Base-by-base conservation (phyloP, 2,797 vertebrate species). In the Lateolabrax maculatus region DNA sequence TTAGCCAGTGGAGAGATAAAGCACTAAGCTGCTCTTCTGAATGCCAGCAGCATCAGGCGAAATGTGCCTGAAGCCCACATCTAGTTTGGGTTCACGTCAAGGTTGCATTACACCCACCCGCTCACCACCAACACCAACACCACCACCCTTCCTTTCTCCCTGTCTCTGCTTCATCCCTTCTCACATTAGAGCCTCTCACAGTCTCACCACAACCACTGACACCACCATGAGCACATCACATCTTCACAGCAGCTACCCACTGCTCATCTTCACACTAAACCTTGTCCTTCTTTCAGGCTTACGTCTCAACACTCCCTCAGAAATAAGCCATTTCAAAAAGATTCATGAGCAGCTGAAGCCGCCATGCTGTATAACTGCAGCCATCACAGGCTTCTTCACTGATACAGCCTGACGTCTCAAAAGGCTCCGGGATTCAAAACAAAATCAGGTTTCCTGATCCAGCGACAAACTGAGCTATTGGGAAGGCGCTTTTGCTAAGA, bases 251-350 rank as follows among this genome's bases (percentile, higher is more conserved):
- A 86, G 87, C 87, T 83, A 83, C 92, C 91, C 88, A 75, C 88
- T 51, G 87, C 92, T 94, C 94, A 91, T 93, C 94, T 93, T 92
- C 92, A 86, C 91, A 89, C 92, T 92, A 94, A 94, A 94, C 92
- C 94, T 87, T 93, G 94, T 95, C 94, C 93, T 90, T 94, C 94
- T 93, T 91, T 93, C 91, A 90, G 90, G 93, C 94, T 95, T 95
- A 95, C 80, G 90, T 93, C 87, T 89, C 93, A 84, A 91, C 90
- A 89, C 87, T 93, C 88, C 85, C 88, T 93, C 90, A 89, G 85
- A 94, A 93, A 93, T 94, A 94, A 95, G 93, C 93, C 87, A 91
- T 95, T 94, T 93, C 83, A 92, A 91, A 90, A 90, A 92, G 92
- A 93, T 92, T 91, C 90, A 84, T 80, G 90, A 93, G 91, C 86